These are phyloP conservation scores for Amblyopsis hoosieri DNA, from an alignment of 2,797 vertebrate genomes.

Conservation along the genomic window DNA sequence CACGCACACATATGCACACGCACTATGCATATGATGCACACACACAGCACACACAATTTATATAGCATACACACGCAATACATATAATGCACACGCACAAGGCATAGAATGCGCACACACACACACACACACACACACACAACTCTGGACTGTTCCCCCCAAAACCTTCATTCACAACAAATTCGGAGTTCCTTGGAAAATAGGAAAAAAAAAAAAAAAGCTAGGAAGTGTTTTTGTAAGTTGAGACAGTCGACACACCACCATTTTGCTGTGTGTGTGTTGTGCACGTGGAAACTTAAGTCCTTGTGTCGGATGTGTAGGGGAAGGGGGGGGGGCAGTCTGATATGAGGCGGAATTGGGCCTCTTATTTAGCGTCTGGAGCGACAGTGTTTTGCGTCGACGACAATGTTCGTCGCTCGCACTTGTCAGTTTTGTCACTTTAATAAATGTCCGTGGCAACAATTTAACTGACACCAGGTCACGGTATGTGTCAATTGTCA, in stretches of 20 bases:
- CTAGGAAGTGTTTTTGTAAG: background rate
- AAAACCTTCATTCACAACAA: constrained; percentile 30
- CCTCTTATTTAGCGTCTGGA: background rate
- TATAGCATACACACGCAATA: background rate
- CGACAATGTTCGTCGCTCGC: constrained; percentile 1
- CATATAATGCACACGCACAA: constrained; percentile 27
- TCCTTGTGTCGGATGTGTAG: too few species aligned
- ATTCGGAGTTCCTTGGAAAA: constrained; percentile 7
- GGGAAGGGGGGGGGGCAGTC: constrained; percentile 9
- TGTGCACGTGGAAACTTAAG: too few species aligned
- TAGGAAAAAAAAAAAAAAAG: constrained; percentile 2
- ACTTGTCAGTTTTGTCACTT: constrained; percentile 42
- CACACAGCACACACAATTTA: background rate
- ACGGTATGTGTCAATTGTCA: constrained; percentile 61
- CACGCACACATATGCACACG: background rate
- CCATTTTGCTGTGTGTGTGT: too few species aligned
- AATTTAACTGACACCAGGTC: constrained; percentile 41
- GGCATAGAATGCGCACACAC: too few species aligned
- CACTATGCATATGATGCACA: constrained; percentile 35
- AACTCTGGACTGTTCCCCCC: constrained; percentile 20
- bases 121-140: constrained; percentile 6
- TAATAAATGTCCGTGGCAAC: constrained; percentile 53
- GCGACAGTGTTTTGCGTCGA: constrained; percentile 25
- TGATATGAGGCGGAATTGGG: constrained; percentile 15
- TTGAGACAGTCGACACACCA: constrained; percentile 4